A percentile compares a stretch with the other conserved stretches of the same genome.
Conservation (phyloP, 2,113 vertebrate species). For the Pleuronectes platessa region DNA sequence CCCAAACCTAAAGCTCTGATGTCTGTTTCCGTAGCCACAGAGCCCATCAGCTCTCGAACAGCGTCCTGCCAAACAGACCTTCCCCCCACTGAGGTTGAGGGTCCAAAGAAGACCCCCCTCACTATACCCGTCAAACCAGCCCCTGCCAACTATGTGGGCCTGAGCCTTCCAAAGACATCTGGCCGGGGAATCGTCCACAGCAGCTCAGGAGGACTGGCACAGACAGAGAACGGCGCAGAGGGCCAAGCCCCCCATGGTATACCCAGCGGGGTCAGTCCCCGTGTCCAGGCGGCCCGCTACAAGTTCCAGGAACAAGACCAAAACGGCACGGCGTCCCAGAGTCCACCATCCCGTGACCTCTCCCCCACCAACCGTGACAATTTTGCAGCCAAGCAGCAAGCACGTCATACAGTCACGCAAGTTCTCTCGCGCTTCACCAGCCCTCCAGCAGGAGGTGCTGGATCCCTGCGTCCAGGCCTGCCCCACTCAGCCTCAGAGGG, state of each 20-base stretch:
- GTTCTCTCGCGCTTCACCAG: constrained; percentile 95
- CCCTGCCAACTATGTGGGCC: constrained; percentile 80
- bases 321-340: constrained; percentile 92
- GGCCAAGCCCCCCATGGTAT: constrained; percentile 69
- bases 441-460: constrained; percentile 81
- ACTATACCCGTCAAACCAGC: constrained; percentile 87
- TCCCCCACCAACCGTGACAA: constrained; percentile 95
- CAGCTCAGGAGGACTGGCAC: constrained; percentile 79
- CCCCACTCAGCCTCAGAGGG: constrained; percentile 84
- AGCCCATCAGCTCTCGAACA: constrained; percentile 81
- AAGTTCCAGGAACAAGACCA: constrained; percentile 99
- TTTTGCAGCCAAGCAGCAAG: constrained; percentile 93
- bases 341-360: constrained; percentile 90
- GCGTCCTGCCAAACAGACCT: constrained; percentile 90
- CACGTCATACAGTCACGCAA: constrained; percentile 96
- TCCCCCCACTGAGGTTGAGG: constrained; percentile 81
- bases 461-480: constrained; percentile 81
- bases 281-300: constrained; percentile 94
- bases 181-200: constrained; percentile 85
- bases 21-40: constrained; percentile 88
- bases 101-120: constrained; percentile 88
- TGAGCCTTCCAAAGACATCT: constrained; percentile 85
- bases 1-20: constrained; percentile 80
- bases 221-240: constrained; percentile 90
- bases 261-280: constrained; percentile 89